phyloP scores from a whole-genome alignment of 2,888 invertebrate genomes.

The Ectropis crepuscularia region DNA sequence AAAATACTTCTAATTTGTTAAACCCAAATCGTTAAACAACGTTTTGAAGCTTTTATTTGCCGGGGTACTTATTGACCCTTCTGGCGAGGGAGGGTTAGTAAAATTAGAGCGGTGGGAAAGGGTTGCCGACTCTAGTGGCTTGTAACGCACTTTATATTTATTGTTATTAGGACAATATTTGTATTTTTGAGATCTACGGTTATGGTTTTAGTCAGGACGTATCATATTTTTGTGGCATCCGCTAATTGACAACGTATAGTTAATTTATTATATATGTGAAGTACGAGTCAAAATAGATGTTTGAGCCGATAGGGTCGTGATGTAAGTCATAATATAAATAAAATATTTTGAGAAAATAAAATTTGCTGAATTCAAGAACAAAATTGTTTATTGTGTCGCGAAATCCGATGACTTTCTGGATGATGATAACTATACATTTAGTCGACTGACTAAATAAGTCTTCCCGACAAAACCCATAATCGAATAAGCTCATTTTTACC shows the following conservation, averaged over 20 bases:
- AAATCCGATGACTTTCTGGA: no score
- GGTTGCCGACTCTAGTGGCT: constrained; percentile 62
- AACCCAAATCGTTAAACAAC: constrained; percentile 64
- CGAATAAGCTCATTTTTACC: no score
- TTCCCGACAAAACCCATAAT: no score
- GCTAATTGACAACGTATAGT: constrained; percentile 39
- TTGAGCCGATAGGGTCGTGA: no score
- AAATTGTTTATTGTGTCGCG: no score
- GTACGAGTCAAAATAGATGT: not conserved
- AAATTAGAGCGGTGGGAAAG: constrained; percentile 85
- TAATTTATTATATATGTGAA: constrained; percentile 14
- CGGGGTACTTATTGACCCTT: constrained; percentile 72
- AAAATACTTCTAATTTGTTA: constrained; percentile 68
- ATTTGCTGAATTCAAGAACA: no score
- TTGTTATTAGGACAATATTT: constrained; percentile 84
- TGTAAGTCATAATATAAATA: no score
- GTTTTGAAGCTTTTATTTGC: constrained; percentile 74
- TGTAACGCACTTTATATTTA: constrained; percentile 79
- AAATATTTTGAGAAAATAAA: no score
- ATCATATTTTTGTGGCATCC: constrained; percentile 54
- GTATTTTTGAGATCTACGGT: constrained; percentile 78
- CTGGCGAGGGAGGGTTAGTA: constrained; percentile 76
- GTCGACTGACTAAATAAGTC: no score
- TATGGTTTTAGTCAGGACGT: constrained; percentile 68
- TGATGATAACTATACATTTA: no score